These are phyloP conservation scores for Standfussiana lucernea DNA, from an alignment of 2,888 invertebrate species.

Conservation along the genomic window DNA sequence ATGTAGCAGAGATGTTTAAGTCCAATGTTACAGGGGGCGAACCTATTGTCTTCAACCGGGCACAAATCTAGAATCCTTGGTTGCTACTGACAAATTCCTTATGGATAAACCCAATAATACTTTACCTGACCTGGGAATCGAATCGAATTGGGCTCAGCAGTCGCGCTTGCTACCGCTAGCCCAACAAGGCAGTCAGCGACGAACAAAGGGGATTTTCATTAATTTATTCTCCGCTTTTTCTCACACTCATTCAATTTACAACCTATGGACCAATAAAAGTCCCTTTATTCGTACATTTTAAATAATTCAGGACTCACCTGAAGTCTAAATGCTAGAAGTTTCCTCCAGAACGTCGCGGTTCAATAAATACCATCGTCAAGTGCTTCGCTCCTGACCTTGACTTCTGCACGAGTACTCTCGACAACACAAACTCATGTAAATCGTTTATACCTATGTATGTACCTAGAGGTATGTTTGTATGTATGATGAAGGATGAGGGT, in stretches of 20 bases:
- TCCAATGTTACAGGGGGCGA: too few species aligned
- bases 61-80: too few species aligned
- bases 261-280: background rate
- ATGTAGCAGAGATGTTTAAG: too few species aligned
- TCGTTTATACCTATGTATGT: conserved; percentile 8
- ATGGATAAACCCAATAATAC: too few species aligned
- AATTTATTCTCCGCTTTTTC: background rate
- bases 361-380: conserved; percentile 44
- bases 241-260: background rate
- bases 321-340: conserved; percentile 15
- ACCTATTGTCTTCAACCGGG: too few species aligned
- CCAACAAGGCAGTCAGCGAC: too few species aligned
- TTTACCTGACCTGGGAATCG: too few species aligned
- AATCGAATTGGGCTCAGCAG: too few species aligned
- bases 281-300: background rate
- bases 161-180: too few species aligned
- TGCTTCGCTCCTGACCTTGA: conserved; percentile 30
- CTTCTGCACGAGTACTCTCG: conserved; percentile 17
- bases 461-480: background rate
- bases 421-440: conserved; percentile 39
- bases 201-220: too few species aligned
- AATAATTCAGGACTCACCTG: background rate
- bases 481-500: background rate
- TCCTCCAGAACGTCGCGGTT: conserved; percentile 20
- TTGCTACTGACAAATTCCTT: too few species aligned